Evolutionary conservation across 2,888 invertebrate species (phyloP), one percentile per base, ranked within the genome.

Genomic region (Leptinotarsa tumamoca): DNA sequence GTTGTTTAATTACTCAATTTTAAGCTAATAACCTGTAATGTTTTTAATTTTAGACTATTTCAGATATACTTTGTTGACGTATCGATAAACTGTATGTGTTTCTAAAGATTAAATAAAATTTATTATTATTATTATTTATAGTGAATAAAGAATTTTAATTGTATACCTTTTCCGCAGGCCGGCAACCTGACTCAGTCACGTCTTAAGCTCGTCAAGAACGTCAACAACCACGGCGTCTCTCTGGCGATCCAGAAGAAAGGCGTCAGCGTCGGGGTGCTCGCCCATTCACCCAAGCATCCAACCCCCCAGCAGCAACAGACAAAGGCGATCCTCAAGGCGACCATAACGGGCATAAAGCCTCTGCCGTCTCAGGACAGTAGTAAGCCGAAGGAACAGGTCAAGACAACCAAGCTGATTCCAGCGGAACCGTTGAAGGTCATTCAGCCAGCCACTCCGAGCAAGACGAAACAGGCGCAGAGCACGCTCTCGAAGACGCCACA

Each of bases 191-290:
- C 86, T 5, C 88, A 88, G 76, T 87, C 88, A 1, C 87, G 87
- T 81, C 79, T 88, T 43, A 87, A 87, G 80, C 52, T 88, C 3
- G 83, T 88, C 13, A 89, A 88, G 79, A 88, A 87, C 80, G 49
- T 81, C 2, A 82, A 84, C 51, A 84, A 85, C 79, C 84, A 86
- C 17, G 88, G 88, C 27, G 86, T 88, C 17, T 87, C 88, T 2
- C 74, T 88, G 43, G 87, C 87, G 10, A 78, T 88, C 4, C 86
- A 87, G 73, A 85, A 87, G 73, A 87, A 86, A 74, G 86, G 86
- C 27, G 83, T 87, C 5, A 87, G 85, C 69, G 80, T 88, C 50
- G 88, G 87, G 5, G 82, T 88, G 17, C 79, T 88, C 18, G 84
- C 86, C 67, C 88, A 88, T 78, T 75, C 84, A 17, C 86, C 87